These are phyloP conservation scores for Herminia tarsipennalis DNA, from an alignment of 2,888 invertebrate species.

Conservation along the genomic window DNA sequence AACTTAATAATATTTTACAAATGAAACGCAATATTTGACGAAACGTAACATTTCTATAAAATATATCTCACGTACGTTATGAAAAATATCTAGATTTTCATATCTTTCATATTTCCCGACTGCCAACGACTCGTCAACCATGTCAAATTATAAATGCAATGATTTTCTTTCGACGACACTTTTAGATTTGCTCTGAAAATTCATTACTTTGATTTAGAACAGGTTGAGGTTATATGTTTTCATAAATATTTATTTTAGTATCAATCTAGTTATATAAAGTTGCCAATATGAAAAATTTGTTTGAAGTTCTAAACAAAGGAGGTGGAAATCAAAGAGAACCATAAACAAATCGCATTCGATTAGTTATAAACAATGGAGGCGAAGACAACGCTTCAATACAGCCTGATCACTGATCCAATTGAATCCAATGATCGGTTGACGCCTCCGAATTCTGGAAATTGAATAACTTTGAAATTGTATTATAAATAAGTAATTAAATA, in stretches of 20 bases:
- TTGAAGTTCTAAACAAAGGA: neutral
- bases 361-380: slow-evolving; percentile 49
- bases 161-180: neutral
- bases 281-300: neutral
- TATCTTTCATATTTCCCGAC: slow-evolving; percentile 1
- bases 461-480: slow-evolving; percentile 33
- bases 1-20: neutral
- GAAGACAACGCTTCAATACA: slow-evolving; percentile 48
- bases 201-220: neutral
- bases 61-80: neutral
- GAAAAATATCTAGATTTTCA: neutral
- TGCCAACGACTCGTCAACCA: slow-evolving; percentile 4
- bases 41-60: neutral
- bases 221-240: too few species aligned
- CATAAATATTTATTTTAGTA: too few species aligned
- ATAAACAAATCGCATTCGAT: slow-evolving; percentile 56
- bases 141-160: slow-evolving; percentile 7
- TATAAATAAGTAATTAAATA: slow-evolving; percentile 6
- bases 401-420: slow-evolving; percentile 44
- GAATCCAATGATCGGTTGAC: slow-evolving; percentile 58
- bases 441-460: slow-evolving; percentile 27
- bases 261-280: too few species aligned
- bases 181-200: slow-evolving; percentile 4
- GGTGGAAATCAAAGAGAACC: slow-evolving; percentile 35
- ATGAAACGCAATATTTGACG: neutral